Evolutionary conservation across 2,888 invertebrate genomes (phyloP).

Genomic region (Nomada hirtipes): DNA sequence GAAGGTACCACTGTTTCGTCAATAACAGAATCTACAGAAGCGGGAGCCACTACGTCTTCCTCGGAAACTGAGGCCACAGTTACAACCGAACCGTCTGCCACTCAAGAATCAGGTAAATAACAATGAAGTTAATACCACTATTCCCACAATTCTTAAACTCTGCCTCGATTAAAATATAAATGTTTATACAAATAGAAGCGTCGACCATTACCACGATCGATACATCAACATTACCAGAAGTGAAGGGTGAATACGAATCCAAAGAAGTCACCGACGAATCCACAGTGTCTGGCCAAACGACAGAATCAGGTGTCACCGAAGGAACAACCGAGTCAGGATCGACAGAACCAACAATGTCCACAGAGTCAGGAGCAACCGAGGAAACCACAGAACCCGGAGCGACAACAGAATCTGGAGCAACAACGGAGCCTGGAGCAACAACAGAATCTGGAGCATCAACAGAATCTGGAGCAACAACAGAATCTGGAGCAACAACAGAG

Average conservation of each 20-base stretch:
- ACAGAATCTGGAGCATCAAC: conserved; percentile 65
- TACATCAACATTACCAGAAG: not conserved
- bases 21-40: conserved; percentile 46
- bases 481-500: conserved; percentile 57
- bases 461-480: conserved; percentile 64
- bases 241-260: conserved; percentile 49
- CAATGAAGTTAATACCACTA: not conserved
- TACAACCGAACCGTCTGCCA: conserved; percentile 47
- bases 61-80: conserved; percentile 60
- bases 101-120: conserved; percentile 40
- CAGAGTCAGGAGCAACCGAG: conserved; percentile 43
- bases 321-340: conserved; percentile 62
- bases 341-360: conserved; percentile 54
- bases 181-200: not conserved
- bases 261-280: conserved; percentile 56
- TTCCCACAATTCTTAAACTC: not conserved
- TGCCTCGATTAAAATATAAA: not conserved
- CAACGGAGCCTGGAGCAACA: conserved; percentile 42
- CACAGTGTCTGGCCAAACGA: conserved; percentile 64
- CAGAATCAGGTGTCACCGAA: conserved; percentile 65
- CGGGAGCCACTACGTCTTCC: conserved; percentile 58
- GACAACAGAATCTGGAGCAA: conserved; percentile 47
- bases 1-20: too few relatives aligned
- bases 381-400: conserved; percentile 65
- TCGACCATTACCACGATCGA: not conserved